Evolutionary conservation across 2,113 vertebrate genomes (phyloP).

Genomic region (Otolemur garnettii): DNA sequence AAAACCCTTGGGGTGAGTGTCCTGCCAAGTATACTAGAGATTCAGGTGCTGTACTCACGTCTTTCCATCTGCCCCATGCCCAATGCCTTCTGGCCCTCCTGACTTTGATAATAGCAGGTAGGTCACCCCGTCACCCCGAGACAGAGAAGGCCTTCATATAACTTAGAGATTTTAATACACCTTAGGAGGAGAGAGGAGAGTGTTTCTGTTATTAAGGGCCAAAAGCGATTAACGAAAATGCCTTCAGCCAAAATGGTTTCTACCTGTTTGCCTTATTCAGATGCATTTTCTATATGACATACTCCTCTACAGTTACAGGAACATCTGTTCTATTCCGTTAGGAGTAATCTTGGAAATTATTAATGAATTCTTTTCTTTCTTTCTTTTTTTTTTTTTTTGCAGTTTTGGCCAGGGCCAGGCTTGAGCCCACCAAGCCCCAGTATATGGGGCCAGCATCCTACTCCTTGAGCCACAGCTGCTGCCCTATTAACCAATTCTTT

Average conservation of each 20-base stretch:
- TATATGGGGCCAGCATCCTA: too few relatives aligned
- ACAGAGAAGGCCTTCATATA: neutral
- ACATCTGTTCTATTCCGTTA: neutral
- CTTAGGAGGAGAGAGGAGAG: neutral
- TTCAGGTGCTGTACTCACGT: neutral
- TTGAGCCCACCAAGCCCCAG: too few relatives aligned
- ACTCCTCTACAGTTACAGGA: neutral
- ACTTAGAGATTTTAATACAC: neutral
- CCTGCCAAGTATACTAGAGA: neutral
- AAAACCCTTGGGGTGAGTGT: neutral
- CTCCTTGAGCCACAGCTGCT: too few relatives aligned
- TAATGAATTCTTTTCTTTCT: neutral
- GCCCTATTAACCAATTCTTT: neutral
- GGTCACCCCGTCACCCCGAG: neutral
- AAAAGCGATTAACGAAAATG: conserved; percentile 21
- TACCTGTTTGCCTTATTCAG: neutral
- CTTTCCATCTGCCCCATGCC: neutral
- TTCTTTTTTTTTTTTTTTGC: too few relatives aligned
- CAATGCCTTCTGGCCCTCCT: neutral
- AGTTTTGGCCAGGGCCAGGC: too few relatives aligned
- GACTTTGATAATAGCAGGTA: neutral
- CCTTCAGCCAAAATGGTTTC: neutral
- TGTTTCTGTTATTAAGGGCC: neutral
- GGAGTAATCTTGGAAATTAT: conserved; percentile 62
- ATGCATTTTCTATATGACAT: neutral